phyloP scores from a whole-genome alignment of 2,888 invertebrate species.

The Cephus pygmeus region DNA sequence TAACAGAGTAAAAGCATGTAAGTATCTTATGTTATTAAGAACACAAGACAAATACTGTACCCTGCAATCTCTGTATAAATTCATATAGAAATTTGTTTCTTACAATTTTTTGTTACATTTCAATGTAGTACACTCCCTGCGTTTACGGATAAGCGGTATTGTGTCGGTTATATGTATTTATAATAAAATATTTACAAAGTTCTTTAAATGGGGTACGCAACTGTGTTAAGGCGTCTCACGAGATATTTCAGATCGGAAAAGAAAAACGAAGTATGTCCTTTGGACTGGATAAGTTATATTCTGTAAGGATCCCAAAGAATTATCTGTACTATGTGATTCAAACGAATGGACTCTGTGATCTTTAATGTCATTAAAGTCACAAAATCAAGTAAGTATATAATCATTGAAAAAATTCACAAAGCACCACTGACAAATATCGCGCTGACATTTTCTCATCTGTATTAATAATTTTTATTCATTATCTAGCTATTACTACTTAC shows the following conservation, averaged over 20 bases:
- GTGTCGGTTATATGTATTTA: neutral
- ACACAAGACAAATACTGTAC: neutral
- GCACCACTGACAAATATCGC: neutral
- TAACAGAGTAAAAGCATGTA: neutral
- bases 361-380: neutral
- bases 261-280: neutral
- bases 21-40: neutral
- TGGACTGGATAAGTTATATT: neutral
- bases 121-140: neutral
- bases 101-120: neutral
- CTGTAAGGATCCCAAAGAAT: neutral
- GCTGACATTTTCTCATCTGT: neutral
- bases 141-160: neutral
- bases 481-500: conserved; percentile 16
- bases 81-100: neutral
- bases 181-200: neutral
- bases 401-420: neutral
- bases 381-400: neutral
- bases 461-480: conserved; percentile 13
- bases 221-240: neutral
- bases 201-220: neutral
- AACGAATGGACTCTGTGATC: neutral
- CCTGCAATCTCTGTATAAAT: neutral
- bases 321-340: neutral
- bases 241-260: neutral